phyloP scores from a whole-genome alignment of 2,797 vertebrate species.

The Mergus octosetaceus region DNA sequence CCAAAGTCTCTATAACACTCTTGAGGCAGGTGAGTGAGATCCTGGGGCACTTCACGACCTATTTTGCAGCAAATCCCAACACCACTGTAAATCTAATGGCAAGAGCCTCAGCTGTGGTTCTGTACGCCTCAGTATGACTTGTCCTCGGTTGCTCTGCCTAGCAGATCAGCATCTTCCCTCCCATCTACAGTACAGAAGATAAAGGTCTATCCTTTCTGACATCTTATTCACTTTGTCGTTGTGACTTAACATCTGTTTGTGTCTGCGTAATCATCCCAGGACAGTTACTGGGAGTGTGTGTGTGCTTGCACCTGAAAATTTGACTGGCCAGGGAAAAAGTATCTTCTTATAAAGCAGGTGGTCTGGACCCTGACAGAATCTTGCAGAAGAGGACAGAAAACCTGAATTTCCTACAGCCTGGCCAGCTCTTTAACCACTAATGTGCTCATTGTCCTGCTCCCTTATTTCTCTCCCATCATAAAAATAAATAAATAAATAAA shows the following conservation, averaged over 20 bases:
- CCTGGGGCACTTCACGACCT: accelerated
- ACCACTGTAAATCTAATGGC: not conserved
- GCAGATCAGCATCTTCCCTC: not conserved
- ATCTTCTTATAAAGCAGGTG: not conserved
- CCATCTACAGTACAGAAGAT: not conserved
- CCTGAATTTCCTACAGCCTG: not conserved
- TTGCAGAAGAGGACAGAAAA: not conserved
- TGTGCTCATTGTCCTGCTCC: not conserved
- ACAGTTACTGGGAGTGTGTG: not conserved
- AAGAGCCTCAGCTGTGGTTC: not conserved
- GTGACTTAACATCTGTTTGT: not conserved
- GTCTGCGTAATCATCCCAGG: not conserved
- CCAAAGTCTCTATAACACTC: accelerated
- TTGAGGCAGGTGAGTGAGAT: not conserved
- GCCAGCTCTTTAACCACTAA: not conserved
- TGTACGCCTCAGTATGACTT: not conserved
- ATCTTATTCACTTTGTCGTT: not conserved
- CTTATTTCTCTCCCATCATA: not conserved
- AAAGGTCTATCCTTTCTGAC: not conserved
- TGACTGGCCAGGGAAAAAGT: not conserved
- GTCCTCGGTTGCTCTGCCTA: not conserved
- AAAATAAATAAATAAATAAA: not conserved
- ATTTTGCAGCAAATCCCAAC: not conserved
- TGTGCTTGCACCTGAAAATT: not conserved
- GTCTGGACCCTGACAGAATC: not conserved